Evolutionary conservation across 2,113 vertebrate species (phyloP).

Genomic region (Egretta garzetta): DNA sequence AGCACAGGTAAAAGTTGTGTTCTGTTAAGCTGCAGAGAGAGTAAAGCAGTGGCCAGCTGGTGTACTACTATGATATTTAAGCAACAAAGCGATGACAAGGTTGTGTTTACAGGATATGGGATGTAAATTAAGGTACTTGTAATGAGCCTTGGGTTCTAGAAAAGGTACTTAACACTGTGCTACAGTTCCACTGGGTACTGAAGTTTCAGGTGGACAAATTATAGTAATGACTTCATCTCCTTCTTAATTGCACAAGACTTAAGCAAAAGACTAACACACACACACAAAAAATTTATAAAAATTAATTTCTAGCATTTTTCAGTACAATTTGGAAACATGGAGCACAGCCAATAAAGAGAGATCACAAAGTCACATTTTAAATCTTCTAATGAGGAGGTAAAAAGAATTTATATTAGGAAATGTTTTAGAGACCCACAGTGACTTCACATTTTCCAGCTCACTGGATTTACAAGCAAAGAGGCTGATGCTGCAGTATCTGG

Average conservation of each 20-base stretch:
- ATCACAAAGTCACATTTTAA: background rate
- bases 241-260: background rate
- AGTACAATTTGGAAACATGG: slow-evolving; percentile 20
- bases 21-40: background rate
- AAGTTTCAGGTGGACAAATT: background rate
- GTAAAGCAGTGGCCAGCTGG: background rate
- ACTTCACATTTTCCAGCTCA: slow-evolving; percentile 24
- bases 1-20: background rate
- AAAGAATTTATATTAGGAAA: background rate
- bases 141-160: background rate
- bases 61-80: background rate
- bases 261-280: background rate
- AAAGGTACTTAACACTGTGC: background rate
- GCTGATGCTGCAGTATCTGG: background rate
- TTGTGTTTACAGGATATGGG: background rate
- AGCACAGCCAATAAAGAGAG: background rate
- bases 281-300: background rate
- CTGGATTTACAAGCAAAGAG: background rate
- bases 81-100: background rate
- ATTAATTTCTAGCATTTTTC: background rate
- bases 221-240: background rate
- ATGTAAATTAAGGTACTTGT: background rate
- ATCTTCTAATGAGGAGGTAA: background rate
- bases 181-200: background rate
- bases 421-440: background rate